Conservation (phyloP, 53 echinoderm and acorn worm species). For the Mesocentrotus franciscanus region DNA sequence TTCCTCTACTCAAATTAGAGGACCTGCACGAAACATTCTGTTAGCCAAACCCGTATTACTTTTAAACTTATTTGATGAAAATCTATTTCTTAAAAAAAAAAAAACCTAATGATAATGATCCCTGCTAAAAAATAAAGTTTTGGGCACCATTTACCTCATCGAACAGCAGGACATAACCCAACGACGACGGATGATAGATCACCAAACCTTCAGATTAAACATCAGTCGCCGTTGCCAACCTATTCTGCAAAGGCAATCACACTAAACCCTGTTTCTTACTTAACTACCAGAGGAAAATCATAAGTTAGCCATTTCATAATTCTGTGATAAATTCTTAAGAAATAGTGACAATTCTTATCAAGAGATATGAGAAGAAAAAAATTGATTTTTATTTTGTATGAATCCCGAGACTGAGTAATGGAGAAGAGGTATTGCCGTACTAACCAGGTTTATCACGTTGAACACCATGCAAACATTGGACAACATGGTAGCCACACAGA, state of each 20-base stretch:
- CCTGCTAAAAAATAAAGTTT: background rate
- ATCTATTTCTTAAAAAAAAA: background rate
- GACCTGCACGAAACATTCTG: too few species aligned
- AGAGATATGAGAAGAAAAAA: background rate
- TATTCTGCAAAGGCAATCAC: background rate
- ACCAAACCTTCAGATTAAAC: background rate
- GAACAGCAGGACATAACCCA: background rate
- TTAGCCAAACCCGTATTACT: too few species aligned
- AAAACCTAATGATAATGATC: background rate
- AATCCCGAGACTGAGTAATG: background rate
- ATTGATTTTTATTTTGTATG: background rate
- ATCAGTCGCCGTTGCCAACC: background rate
- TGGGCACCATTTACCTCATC: background rate
- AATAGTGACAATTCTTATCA: background rate
- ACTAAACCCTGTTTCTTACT: constrained; percentile 44
- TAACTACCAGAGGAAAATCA: constrained; percentile 13
- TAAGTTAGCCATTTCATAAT: constrained; percentile 20
- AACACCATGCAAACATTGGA: constrained; percentile 68
- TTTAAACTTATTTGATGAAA: background rate
- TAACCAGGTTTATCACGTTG: constrained; percentile 82
- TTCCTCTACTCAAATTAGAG: background rate
- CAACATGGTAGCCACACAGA: constrained; percentile 67
- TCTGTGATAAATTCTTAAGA: background rate
- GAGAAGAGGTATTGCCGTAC: constrained; percentile 13
- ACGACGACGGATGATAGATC: background rate